Evolutionary conservation across 2,797 vertebrate genomes (phyloP).

Genomic region (Petrocephalus sullivani): DNA sequence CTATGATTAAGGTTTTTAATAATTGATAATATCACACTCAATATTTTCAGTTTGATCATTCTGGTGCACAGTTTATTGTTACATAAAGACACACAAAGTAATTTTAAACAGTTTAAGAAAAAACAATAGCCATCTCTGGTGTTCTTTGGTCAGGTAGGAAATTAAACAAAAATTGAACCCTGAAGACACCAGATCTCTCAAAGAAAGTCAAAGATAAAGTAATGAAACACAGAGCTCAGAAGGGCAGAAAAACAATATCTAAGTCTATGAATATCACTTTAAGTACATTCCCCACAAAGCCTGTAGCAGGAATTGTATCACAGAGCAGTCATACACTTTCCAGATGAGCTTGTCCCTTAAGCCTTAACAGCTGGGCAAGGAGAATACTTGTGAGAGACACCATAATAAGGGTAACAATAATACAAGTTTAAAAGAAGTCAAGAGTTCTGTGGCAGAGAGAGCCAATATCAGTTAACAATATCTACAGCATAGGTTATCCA

Average conservation of each 20-base stretch:
- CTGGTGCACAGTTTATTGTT: neutral
- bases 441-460: neutral
- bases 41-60: neutral
- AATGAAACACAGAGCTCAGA: conserved; percentile 12
- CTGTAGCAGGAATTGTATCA: neutral
- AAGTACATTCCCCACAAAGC: neutral
- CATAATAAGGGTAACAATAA: conserved; percentile 2
- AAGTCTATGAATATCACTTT: neutral
- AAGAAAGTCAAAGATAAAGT: conserved; percentile 2
- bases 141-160: neutral
- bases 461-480: neutral
- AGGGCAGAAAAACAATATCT: neutral
- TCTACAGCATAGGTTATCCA: neutral
- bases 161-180: conserved; percentile 2
- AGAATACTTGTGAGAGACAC: neutral
- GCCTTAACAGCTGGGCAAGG: neutral
- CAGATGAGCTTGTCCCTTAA: conserved; percentile 8
- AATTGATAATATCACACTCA: too few relatives aligned
- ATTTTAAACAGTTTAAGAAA: neutral
- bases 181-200: neutral
- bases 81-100: neutral
- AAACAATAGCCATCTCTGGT: neutral
- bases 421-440: neutral
- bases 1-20: too few relatives aligned
- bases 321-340: neutral